Conservation (phyloP, 2,888 invertebrate genomes). For the Plagiodera versicolora region DNA sequence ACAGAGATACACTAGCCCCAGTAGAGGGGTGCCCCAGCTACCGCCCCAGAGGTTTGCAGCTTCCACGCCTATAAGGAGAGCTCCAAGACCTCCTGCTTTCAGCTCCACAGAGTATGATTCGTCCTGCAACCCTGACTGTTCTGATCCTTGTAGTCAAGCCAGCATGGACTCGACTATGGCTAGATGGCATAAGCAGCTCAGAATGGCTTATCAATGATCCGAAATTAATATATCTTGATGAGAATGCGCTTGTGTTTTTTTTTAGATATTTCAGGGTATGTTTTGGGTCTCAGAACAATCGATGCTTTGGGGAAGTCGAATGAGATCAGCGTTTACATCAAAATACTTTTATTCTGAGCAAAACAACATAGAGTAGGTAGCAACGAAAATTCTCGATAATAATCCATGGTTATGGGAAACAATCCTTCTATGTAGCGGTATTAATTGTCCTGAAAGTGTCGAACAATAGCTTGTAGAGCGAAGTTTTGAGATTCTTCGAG, state of each 20-base stretch:
- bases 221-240: too few relatives aligned
- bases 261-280: too few relatives aligned
- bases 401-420: background rate
- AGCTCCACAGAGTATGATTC: background rate
- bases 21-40: background rate
- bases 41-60: background rate
- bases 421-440: background rate
- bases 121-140: background rate
- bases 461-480: background rate
- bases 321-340: too few relatives aligned
- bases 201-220: background rate
- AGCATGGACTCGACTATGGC: background rate
- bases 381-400: background rate
- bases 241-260: too few relatives aligned
- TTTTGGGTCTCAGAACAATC: too few relatives aligned
- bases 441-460: background rate
- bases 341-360: background rate
- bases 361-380: background rate
- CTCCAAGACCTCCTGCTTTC: background rate
- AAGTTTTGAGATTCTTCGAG: background rate
- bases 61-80: constrained; percentile 1
- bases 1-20: background rate
- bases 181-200: background rate
- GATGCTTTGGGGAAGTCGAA: too few relatives aligned
- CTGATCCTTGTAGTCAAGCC: background rate